Evolutionary conservation across 2,113 vertebrate species (phyloP).

Genomic region (Cyphomyrus discorhynchus): DNA sequence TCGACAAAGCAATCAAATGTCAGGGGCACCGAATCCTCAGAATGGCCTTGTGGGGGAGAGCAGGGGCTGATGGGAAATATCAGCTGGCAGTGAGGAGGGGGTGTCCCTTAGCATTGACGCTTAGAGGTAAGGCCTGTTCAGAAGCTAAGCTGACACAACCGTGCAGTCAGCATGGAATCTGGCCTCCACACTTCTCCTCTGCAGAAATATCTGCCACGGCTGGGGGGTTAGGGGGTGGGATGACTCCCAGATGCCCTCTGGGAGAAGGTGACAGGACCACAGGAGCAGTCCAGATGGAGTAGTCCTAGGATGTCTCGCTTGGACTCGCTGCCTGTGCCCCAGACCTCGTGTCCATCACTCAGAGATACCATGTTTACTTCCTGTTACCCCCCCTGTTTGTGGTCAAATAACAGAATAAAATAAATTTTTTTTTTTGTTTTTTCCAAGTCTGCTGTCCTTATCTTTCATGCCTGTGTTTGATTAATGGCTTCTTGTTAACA

Average conservation of each 20-base stretch:
- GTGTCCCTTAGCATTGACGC: background rate
- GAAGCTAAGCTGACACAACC: background rate
- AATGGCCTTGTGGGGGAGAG: background rate
- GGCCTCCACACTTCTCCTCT: background rate
- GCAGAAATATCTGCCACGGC: background rate
- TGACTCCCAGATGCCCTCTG: background rate
- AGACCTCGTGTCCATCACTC: background rate
- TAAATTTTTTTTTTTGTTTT: background rate
- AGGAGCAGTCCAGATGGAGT: background rate
- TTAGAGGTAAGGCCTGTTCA: background rate
- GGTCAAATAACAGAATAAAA: slow-evolving; percentile 14
- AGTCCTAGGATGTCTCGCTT: background rate
- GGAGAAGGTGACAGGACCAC: background rate
- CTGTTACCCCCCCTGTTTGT: background rate
- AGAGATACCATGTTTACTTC: background rate
- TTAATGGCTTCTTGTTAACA: background rate
- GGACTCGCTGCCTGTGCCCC: background rate
- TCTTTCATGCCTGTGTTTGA: background rate
- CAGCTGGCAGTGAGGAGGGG: background rate
- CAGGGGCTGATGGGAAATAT: background rate
- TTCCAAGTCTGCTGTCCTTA: background rate
- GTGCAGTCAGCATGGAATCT: background rate
- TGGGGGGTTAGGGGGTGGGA: background rate
- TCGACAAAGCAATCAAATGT: background rate
- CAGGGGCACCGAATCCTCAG: background rate